These are phyloP conservation scores for Cerastis leucographa DNA, from an alignment of 2,888 invertebrate species.

Conservation along the genomic window DNA sequence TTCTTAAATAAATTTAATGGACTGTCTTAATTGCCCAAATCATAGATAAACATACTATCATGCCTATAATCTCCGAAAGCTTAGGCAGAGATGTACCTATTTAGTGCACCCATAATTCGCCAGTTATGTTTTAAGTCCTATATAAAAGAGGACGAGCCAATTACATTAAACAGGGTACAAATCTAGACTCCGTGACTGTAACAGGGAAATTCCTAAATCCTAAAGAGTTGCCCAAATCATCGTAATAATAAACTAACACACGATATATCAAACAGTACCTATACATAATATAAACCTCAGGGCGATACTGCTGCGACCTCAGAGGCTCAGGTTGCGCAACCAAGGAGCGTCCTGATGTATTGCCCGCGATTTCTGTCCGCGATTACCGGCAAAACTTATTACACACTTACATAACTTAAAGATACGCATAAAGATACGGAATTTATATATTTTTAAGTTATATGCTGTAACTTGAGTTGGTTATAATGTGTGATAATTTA, in stretches of 20 bases:
- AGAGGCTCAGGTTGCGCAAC: constrained; percentile 65
- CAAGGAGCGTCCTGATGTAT: constrained; percentile 68
- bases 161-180: not conserved
- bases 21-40: not conserved
- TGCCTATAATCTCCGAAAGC: not conserved
- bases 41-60: too few relatives aligned
- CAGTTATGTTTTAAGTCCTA: not conserved
- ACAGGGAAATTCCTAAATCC: not conserved
- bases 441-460: constrained; percentile 65
- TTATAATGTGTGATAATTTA: constrained; percentile 55
- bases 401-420: constrained; percentile 69
- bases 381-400: constrained; percentile 70
- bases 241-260: constrained; percentile 13
- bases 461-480: constrained; percentile 55
- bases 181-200: not conserved
- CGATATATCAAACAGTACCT: constrained; percentile 28
- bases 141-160: not conserved
- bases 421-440: constrained; percentile 66
- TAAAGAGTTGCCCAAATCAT: constrained; percentile 7
- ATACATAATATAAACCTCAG: constrained; percentile 39
- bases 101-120: not conserved
- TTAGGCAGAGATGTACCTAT: not conserved
- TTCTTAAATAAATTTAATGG: not conserved
- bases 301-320: constrained; percentile 55
- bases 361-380: constrained; percentile 65